Evolutionary conservation across 2,888 invertebrate genomes (phyloP).

Genomic region (Atherix ibis): DNA sequence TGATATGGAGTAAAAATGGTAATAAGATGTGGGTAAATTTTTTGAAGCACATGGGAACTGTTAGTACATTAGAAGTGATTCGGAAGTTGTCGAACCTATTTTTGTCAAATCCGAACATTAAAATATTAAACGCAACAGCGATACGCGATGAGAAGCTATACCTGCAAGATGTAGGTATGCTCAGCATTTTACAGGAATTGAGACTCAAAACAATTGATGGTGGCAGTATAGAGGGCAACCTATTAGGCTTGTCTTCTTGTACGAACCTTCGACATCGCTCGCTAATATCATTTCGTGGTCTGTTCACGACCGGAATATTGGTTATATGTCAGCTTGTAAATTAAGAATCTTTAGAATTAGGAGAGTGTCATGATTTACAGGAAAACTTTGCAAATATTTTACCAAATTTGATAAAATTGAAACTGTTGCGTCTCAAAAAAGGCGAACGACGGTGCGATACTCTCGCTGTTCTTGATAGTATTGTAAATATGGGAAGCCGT

Average conservation of each 20-base stretch:
- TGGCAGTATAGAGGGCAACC: constrained; percentile 45
- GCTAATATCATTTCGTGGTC: constrained; percentile 39
- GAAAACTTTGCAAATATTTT: constrained; percentile 49
- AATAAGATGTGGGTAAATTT: constrained; percentile 58
- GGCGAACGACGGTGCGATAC: constrained; percentile 48
- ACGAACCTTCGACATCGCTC: constrained; percentile 42
- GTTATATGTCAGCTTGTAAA: constrained; percentile 46
- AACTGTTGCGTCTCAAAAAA: constrained; percentile 58
- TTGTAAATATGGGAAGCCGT: constrained; percentile 45
- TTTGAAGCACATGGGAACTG: constrained; percentile 44
- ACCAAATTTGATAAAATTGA: constrained; percentile 44
- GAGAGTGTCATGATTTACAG: constrained; percentile 61
- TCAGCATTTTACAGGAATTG: constrained; percentile 51
- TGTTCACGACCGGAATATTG: constrained; percentile 41
- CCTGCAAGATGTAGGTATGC: constrained; percentile 42
- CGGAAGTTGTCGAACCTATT: constrained; percentile 53
- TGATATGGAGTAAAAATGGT: constrained; percentile 44
- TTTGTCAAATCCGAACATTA: constrained; percentile 43
- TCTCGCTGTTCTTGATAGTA: constrained; percentile 49
- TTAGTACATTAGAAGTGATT: constrained; percentile 44
- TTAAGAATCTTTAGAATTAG: constrained; percentile 61
- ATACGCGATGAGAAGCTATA: constrained; percentile 53
- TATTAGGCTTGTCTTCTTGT: constrained; percentile 45
- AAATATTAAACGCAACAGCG: constrained; percentile 52
- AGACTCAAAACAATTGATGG: constrained; percentile 56